Percentiles rank a stretch among this genome's conserved stretches.
These are phyloP conservation scores for Siphamia tubifer DNA, from an alignment of 2,113 vertebrate species.

Conservation along the genomic window DNA sequence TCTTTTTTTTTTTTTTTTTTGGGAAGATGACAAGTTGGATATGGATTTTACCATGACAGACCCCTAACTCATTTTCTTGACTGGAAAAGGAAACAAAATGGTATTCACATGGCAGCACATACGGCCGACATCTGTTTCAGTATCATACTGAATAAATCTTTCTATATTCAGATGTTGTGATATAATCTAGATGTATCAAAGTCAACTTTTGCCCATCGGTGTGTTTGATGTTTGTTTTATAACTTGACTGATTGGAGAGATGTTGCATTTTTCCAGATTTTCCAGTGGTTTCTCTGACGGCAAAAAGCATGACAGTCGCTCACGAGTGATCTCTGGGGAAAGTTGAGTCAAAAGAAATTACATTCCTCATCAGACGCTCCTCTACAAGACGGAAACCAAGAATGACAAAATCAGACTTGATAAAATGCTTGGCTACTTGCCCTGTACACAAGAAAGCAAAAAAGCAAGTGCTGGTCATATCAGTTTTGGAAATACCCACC, in stretches of 20 bases:
- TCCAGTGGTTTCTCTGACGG: conserved; percentile 47
- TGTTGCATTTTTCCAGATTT: conserved; percentile 37
- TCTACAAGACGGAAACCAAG: conserved; percentile 17
- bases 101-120: conserved; percentile 41
- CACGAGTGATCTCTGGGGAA: conserved; percentile 20
- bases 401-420: conserved; percentile 53
- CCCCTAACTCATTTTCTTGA: conserved; percentile 21
- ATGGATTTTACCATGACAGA: neutral
- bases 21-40: neutral
- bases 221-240: conserved; percentile 41
- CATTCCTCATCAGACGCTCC: conserved; percentile 30
- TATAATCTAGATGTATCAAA: conserved; percentile 50
- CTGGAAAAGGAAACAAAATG: conserved; percentile 43
- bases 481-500: conserved; percentile 26
- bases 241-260: conserved; percentile 23
- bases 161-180: conserved; percentile 37
- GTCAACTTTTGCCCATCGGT: conserved; percentile 24
- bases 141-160: conserved; percentile 41
- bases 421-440: conserved; percentile 45
- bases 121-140: conserved; percentile 58
- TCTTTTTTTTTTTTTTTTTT: too few relatives aligned
- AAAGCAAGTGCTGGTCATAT: conserved; percentile 6
- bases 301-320: conserved; percentile 12
- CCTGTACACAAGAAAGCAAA: conserved; percentile 15
- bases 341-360: conserved; percentile 38